Evolutionary conservation across 2,888 invertebrate genomes (phyloP), one percentile per base, ranked within the genome.

Genomic region (Myopa tessellatipennis): DNA sequence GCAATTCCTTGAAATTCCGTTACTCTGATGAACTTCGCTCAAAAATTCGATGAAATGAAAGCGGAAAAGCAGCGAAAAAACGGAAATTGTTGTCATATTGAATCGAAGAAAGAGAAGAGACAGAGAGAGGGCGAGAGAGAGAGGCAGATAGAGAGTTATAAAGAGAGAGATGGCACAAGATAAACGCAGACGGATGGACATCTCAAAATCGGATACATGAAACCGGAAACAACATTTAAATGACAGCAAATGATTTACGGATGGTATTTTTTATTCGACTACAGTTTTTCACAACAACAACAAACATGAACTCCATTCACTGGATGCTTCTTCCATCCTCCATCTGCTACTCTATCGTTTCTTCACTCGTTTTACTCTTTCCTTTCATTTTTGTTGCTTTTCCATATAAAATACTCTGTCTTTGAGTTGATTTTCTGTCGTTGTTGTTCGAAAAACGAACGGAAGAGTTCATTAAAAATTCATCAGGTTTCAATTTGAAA

Each of bases 401-500:
- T 70, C 8, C 55, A 58, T 65, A 8, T 34, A 10, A 6, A 6
- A 16, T 16, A 52, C 50, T 3, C 34, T 12, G 7, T 34, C 65
- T 10, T 55, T 38, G 3, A 65, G 61, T 61, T 26, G 10, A 26
- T 26, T 26, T 26, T 26, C 61, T 26, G n/a, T 60, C 16, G 60
- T 60, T 12, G 60, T 36, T 63, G 14, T 26, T 12, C 63, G 55
- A 55, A 50, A 34, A 50, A 34, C 7, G 10, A 72, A 74, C 77
- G 77, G 74, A 70, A 77, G 72, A 77, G 55, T 70, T 61, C 77
- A 74, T 77, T 77, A 77, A 77, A 77, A 77, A 61, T 74, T 68
- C 77, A 45, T 74, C 74, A 74, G 69, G 74, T 70, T 74, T 74
- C 77, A 77, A 77, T 77, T 77, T 74, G 68, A 70, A 74, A 77